Percentiles rank a stretch among this genome's conserved stretches.
Evolutionary conservation across 1,140 invertebrate species (phyloP).

Genomic region (Trichonephila clavata): DNA sequence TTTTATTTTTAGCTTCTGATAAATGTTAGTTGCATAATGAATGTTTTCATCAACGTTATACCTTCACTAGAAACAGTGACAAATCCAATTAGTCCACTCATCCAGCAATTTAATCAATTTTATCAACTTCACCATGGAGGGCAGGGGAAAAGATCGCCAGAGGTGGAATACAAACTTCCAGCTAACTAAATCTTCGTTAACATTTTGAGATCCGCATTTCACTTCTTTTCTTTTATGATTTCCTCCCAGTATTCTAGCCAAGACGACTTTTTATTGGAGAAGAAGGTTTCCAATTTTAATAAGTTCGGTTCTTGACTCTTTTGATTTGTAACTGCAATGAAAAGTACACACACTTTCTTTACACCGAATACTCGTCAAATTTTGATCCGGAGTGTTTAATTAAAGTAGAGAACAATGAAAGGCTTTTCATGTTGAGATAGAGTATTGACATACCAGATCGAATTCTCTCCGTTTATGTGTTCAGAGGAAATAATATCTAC

Average conservation of each 20-base stretch:
- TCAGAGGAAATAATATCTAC: too few relatives aligned
- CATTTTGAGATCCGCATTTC: neutral
- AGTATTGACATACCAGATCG: too few relatives aligned
- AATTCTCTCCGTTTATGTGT: too few relatives aligned
- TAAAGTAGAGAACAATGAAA: too few relatives aligned
- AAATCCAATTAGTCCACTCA: neutral
- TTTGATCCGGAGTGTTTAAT: too few relatives aligned
- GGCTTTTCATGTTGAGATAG: too few relatives aligned
- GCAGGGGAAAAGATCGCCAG: neutral
- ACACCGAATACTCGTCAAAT: too few relatives aligned
- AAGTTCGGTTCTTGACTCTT: neutral
- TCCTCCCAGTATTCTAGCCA: neutral
- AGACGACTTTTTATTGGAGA: neutral
- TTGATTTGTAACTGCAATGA: neutral
- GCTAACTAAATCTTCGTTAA: neutral
- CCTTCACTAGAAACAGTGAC: neutral
- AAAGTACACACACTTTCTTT: too few relatives aligned
- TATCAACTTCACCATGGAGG: neutral
- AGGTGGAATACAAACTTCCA: neutral
- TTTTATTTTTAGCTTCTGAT: neutral
- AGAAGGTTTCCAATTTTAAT: neutral
- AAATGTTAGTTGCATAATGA: neutral
- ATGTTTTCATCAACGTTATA: neutral
- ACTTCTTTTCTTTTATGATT: neutral
- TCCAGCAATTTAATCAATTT: constrained; percentile 18